Base-by-base conservation (phyloP, 1,140 invertebrate species). In the Drosophila pseudoobscura region DNA sequence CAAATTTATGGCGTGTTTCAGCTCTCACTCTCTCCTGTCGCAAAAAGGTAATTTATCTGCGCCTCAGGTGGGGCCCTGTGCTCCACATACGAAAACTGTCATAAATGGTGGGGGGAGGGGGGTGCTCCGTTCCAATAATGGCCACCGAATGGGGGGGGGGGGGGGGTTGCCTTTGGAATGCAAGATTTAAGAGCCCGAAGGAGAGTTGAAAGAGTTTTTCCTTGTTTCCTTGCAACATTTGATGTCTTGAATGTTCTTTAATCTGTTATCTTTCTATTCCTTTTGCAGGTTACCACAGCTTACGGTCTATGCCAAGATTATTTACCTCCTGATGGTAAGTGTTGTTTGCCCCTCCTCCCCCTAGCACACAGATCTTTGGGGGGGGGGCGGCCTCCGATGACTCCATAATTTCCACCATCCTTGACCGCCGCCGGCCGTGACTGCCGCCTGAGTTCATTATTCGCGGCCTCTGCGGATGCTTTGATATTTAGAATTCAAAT, bases 261-360 rank as follows among this genome's bases (percentile, higher is more conserved):
- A 35, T 29, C 15, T n/a, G 9, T 35, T 17, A 35, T 22, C 13
- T 20, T 57, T 13, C 11, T 57, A 1, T 1, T 51, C 45, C 31
- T 17, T 24, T 95, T 95, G 43, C 93, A 95, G 95, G 95, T 95
- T 95, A 95, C 95, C 95, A 95, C 95, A 95, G 94, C 95, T 95
- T 95, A 95, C 94, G 94, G 95, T 95, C 94, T 95, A 95, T 94
- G 95, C 94, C 93, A 95, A 95, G 94, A 95, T 95, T 95, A 95
- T 95, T 94, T 95, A 94, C 94, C 95, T 95, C 94, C 95, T 95
- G 94, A 96, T 95, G 95, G 95, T 95, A 92, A 95, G 94, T 94
- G 54, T 9, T 22, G 1, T 29, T 9, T 46, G 17, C 8, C 29
- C 29, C 6, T n/a, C 17, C 17, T 1, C 17, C 17, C 17, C 17